Base-by-base conservation (phyloP, 2,797 vertebrate genomes). In the Chrysocyon brachyurus region DNA sequence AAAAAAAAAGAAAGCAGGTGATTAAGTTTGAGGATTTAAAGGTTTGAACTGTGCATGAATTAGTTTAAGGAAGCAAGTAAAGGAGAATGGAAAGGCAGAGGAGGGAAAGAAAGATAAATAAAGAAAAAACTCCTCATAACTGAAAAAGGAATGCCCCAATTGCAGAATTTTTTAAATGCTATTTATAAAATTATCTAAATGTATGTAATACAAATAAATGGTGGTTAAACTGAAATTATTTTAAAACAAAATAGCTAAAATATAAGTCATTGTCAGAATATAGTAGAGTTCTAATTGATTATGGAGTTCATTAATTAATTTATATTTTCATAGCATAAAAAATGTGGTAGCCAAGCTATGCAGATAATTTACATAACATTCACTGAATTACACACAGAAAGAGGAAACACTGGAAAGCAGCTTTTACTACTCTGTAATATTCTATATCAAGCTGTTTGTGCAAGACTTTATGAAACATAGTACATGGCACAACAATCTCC, bases 231-330 rank as follows among this genome's bases (percentile, higher is more conserved):
- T 36, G 12, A 77, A 64, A 84, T 79, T 12, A 22, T 68, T 87
- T 86, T 17, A 56, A 56, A 56, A 56, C 17, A 56, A 17, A 56
- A 56, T 56, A 56, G 54, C 63, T 68, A 46, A 68, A 68, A 12
- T 46, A 72, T 88, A 46, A 82, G 28, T 15, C 22, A 1, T 36
- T 33, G 17, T 59, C 70, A 94, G 95, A 83, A 78, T 28, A 1
- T 17, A 90, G 33, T 66, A 36, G 33, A 33, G 19, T 91, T 54
- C 56, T 63, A 61, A 57, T 10, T 68, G 70, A 72, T 46, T 21
- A 10, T 36, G 12, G 11, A 59, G 22, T 97, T 93, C 52, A 89
- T 72, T 96, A 19, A 90, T 79, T 91, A 72, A 91, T 66, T 97
- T 87, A 73, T 7, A 36, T 91, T 91, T 93, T 82, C 72, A 56